Evolutionary conservation across 2,888 invertebrate species (phyloP), one percentile per base, ranked within the genome.

Genomic region (Podotricha telesiphe): DNA sequence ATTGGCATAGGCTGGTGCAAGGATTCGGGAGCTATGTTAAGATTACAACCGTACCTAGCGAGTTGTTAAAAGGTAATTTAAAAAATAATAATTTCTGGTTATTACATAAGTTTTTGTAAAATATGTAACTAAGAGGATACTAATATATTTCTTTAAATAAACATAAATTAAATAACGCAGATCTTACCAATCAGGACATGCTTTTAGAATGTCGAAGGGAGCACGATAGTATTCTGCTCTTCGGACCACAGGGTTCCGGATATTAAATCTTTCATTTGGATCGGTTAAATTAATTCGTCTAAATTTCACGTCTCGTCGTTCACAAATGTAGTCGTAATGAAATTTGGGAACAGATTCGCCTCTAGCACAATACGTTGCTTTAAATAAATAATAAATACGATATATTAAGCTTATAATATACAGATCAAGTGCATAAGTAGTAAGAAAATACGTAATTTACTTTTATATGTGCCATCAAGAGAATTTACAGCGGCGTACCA

Each of bases 311-410:
- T 90, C 89, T 61, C 85, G 77, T 51, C 91, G 79, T 72, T 92
- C 92, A 69, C 92, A 93, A 42, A 93, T 91, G 70, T 92, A 92
- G 74, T 93, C 92, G 76, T 92, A 92, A 72, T 93, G 92, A 72
- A 92, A 91, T 74, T 91, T 92, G 0, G 91, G 91, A 2, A 92
- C 67, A 0, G 86, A 82, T 68, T 89, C 86, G 0, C 92, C 92
- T 51, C 88, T 83, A 0, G 89, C 84, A 65, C 92, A 93, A 73
- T 83, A 91, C 1, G 91, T 87, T 68, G 83, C 91, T 91, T 75
- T 20, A 48, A 65, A 37, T 45, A n/a, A 59, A 28, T 45, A n/a
- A n/a, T 55, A 3, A n/a, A 13, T 1, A 55, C 5, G n/a, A 34
- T 0, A 58, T 58, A n/a, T 42, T 22, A 42, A 19, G 0, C 13